Evolutionary conservation across 2,113 vertebrate genomes (phyloP).

Genomic region (Cyanoderma ruficeps): DNA sequence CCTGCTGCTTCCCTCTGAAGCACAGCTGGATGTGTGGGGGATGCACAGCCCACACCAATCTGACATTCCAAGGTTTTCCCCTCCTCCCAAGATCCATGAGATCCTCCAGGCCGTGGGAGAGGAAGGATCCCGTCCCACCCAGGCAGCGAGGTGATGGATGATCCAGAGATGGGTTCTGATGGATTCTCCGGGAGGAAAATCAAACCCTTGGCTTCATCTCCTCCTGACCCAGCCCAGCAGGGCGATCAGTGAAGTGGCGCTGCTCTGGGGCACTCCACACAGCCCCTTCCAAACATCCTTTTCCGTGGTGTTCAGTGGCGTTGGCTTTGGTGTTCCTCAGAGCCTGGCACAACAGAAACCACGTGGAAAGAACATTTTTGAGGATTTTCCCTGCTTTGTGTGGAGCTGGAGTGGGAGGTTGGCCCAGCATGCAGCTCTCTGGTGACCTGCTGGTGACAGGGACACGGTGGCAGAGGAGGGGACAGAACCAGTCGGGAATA

Average conservation of each 20-base stretch:
- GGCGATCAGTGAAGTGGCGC: background rate
- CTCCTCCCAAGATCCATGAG: background rate
- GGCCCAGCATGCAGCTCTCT: fast-evolving
- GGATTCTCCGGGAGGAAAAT: background rate
- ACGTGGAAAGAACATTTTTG: background rate
- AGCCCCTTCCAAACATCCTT: background rate
- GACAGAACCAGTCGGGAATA: background rate
- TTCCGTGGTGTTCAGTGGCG: background rate
- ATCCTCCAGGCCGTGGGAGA: background rate
- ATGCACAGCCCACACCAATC: background rate
- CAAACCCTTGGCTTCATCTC: background rate
- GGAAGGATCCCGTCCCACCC: background rate
- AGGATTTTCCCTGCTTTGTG: background rate
- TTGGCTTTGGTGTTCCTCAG: background rate
- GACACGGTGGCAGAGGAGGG: fast-evolving
- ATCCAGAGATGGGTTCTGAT: background rate
- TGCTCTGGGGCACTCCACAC: background rate
- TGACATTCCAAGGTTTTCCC: background rate
- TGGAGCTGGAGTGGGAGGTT: fast-evolving
- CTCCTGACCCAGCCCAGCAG: background rate
- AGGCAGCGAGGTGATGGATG: background rate
- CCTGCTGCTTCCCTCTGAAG: background rate
- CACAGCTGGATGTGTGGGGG: background rate
- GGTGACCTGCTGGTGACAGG: background rate
- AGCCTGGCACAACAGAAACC: background rate